These are phyloP conservation scores for Diadegma fenestrale DNA, from an alignment of 2,888 invertebrate species.

Conservation along the genomic window DNA sequence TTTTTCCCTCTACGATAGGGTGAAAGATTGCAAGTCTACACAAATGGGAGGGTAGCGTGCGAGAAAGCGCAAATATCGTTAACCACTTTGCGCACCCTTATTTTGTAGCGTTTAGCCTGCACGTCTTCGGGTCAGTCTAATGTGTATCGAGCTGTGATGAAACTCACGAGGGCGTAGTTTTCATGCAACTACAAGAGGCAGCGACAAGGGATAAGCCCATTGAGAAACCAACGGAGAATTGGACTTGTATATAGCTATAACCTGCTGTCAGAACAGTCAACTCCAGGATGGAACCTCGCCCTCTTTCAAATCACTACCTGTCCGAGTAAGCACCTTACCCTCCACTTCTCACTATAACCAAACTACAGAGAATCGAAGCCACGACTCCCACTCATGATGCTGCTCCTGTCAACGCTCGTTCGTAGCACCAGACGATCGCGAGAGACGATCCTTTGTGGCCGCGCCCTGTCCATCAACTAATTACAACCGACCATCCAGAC, in stretches of 20 bases:
- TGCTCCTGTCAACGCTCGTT: conserved; percentile 44
- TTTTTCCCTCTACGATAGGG: background rate
- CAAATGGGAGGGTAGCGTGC: conserved; percentile 62
- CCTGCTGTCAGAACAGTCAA: background rate
- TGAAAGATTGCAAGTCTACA: conserved; percentile 21
- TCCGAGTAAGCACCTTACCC: conserved; percentile 53
- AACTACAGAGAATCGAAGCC: conserved; percentile 50
- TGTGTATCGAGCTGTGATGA: conserved; percentile 8
- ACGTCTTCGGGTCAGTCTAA: background rate
- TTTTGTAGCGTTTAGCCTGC: conserved; percentile 7
- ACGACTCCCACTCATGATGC: conserved; percentile 3
- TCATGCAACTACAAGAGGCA: background rate
- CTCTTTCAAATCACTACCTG: conserved; percentile 67
- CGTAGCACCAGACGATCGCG: conserved; percentile 27
- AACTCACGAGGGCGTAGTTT: background rate
- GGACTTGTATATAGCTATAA: conserved; percentile 2
- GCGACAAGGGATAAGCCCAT: conserved; percentile 3
- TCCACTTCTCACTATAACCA: conserved; percentile 38
- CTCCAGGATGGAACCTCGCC: conserved; percentile 49
- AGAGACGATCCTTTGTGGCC: conserved; percentile 64
- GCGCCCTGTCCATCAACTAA: conserved; percentile 69
- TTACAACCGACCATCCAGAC: conserved; percentile 61
- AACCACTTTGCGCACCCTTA: conserved; percentile 51
- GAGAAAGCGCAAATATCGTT: conserved; percentile 36
- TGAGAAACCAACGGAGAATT: background rate